Evolutionary conservation across 2,888 invertebrate species (phyloP).

Genomic region (Baccha elongata): DNA sequence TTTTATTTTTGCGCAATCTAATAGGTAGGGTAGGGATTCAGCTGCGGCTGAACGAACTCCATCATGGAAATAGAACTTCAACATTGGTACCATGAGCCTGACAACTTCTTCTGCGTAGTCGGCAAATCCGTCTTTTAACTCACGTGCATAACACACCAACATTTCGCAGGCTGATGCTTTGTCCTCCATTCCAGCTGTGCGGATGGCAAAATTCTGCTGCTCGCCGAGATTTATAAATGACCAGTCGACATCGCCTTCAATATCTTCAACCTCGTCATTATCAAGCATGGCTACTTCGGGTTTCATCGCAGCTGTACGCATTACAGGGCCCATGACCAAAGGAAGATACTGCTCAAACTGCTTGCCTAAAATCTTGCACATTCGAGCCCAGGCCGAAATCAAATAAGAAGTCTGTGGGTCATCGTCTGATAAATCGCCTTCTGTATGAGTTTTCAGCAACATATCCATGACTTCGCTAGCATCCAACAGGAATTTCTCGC

Average conservation of each 20-base stretch:
- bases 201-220: constrained; percentile 95
- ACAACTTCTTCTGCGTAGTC: constrained; percentile 89
- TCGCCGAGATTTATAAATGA: constrained; percentile 95
- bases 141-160: constrained; percentile 95
- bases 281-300: constrained; percentile 94
- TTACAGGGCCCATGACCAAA: constrained; percentile 94
- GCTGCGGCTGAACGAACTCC: constrained; percentile 94
- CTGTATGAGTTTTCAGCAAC: constrained; percentile 94
- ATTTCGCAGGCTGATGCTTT: constrained; percentile 97
- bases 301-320: constrained; percentile 93
- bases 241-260: constrained; percentile 93
- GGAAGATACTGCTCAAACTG: constrained; percentile 95
- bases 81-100: constrained; percentile 90
- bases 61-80: constrained; percentile 95
- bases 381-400: constrained; percentile 99
- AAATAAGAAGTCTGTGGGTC: constrained; percentile 99
- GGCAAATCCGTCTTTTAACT: constrained; percentile 89
- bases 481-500: constrained; percentile 93
- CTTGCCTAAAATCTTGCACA: constrained; percentile 95
- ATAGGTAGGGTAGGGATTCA: constrained; percentile 91
- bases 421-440: constrained; percentile 93
- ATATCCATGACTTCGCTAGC: constrained; percentile 98
- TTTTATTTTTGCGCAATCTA: constrained; percentile 92
- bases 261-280: constrained; percentile 90
- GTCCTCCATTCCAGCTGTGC: constrained; percentile 94